A percentile compares a stretch with the other conserved stretches of the same genome.
phyloP scores from a whole-genome alignment of 2,113 vertebrate species.

The Dromiciops gliroides region DNA sequence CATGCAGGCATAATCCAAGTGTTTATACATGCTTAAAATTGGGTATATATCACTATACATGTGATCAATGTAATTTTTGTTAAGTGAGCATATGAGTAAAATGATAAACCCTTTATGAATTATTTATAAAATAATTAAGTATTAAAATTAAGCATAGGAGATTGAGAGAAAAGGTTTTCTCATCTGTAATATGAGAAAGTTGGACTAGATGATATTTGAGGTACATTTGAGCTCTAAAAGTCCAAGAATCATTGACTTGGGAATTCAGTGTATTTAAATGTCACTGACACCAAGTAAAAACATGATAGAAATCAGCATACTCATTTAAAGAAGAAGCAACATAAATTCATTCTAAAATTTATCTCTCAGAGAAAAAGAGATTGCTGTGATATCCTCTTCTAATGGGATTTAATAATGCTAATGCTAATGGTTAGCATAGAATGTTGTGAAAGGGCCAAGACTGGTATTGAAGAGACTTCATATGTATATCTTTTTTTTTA shows the following conservation, averaged over 20 bases:
- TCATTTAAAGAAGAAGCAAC: background rate
- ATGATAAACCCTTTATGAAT: background rate
- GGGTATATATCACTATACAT: background rate
- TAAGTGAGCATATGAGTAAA: background rate
- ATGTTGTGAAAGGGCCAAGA: background rate
- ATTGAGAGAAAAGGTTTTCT: too few species aligned
- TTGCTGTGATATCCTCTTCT: background rate
- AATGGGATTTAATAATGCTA: background rate
- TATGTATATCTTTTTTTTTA: background rate
- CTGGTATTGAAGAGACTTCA: background rate
- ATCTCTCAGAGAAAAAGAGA: background rate
- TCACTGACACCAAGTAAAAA: background rate
- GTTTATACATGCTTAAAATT: background rate
- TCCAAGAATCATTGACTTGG: background rate
- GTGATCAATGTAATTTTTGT: background rate
- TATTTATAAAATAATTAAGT: background rate
- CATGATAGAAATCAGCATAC: background rate
- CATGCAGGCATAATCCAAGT: background rate
- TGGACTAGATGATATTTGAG: background rate
- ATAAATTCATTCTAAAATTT: background rate
- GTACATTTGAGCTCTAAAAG: background rate
- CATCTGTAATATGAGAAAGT: background rate
- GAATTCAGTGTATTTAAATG: background rate
- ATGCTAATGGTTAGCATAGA: background rate
- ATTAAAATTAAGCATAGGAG: too few species aligned